These are phyloP conservation scores for Leptopilina syphax DNA, from an alignment of 2,888 invertebrate genomes.

Conservation along the genomic window DNA sequence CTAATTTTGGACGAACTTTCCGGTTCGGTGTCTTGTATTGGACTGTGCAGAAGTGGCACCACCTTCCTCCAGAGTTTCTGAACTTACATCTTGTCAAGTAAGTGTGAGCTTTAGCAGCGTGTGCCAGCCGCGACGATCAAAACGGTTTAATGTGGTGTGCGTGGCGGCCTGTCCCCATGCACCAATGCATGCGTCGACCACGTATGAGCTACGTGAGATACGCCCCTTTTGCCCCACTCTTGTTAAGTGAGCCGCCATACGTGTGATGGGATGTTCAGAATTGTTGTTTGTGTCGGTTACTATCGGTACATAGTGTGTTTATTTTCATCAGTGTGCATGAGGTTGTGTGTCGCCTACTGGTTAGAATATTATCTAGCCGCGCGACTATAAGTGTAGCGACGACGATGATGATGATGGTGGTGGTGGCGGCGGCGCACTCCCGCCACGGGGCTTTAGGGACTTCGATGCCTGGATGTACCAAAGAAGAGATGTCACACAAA, in stretches of 20 bases:
- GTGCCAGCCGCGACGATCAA: constrained; percentile 49
- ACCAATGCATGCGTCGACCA: constrained; percentile 74
- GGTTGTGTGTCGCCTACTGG: constrained; percentile 38
- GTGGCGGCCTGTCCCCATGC: constrained; percentile 44
- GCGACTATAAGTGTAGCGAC: too few species aligned
- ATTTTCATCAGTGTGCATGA: constrained; percentile 18
- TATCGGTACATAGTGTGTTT: neutral
- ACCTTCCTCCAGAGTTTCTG: constrained; percentile 69
- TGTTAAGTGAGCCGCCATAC: constrained; percentile 59
- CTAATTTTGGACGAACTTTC: constrained; percentile 70
- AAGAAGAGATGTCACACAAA: neutral
- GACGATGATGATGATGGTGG: too few species aligned
- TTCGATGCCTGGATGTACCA: constrained; percentile 26
- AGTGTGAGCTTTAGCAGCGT: constrained; percentile 74
- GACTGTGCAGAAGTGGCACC: constrained; percentile 74
- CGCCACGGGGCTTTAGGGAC: constrained; percentile 21
- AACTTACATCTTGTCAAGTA: constrained; percentile 76
- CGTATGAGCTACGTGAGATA: constrained; percentile 70
- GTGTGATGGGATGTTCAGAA: constrained; percentile 52
- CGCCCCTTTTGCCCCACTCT: constrained; percentile 62
- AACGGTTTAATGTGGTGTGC: constrained; percentile 76
- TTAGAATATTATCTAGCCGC: constrained; percentile 5
- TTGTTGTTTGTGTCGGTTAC: neutral
- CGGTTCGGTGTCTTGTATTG: constrained; percentile 76
- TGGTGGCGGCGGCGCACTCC: constrained; percentile 27